phyloP scores from a whole-genome alignment of 2,888 invertebrate species.

The Dynastes maya region DNA sequence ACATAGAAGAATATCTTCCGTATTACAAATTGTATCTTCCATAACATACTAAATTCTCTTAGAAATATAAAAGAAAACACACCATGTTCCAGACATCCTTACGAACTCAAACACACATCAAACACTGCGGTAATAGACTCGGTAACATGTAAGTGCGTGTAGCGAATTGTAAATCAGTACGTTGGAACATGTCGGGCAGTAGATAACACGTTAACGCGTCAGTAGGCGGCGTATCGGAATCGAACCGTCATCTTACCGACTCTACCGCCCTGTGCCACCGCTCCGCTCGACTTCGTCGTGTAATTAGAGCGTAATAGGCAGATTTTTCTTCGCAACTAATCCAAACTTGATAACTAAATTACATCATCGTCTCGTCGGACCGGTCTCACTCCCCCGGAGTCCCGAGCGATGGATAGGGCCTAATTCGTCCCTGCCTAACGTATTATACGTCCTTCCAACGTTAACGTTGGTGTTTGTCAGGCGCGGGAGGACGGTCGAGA shows the following conservation, averaged over 20 bases:
- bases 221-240: slow-evolving; percentile 29
- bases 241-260: slow-evolving; percentile 21
- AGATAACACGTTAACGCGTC: slow-evolving; percentile 31
- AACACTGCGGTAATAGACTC: too few species aligned
- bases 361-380: slow-evolving; percentile 1
- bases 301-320: slow-evolving; percentile 16
- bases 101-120: too few species aligned
- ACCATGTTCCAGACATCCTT: not conserved
- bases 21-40: too few species aligned
- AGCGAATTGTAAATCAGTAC: slow-evolving; percentile 9
- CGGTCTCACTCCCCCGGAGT: not conserved
- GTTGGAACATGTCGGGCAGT: not conserved
- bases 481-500: slow-evolving; percentile 1
- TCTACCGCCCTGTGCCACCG: not conserved
- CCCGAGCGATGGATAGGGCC: not conserved
- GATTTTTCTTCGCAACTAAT: slow-evolving; percentile 44
- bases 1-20: too few species aligned
- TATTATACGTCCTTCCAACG: not conserved
- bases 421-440: slow-evolving; percentile 23
- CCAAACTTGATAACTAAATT: slow-evolving; percentile 32
- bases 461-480: slow-evolving; percentile 25
- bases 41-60: too few species aligned
- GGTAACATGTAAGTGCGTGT: not conserved
- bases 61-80: too few species aligned
- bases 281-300: slow-evolving; percentile 1